A percentile compares a stretch with the other conserved stretches of the same genome.
Evolutionary conservation across 2,113 vertebrate species (phyloP).

Genomic region (Turnix velox): DNA sequence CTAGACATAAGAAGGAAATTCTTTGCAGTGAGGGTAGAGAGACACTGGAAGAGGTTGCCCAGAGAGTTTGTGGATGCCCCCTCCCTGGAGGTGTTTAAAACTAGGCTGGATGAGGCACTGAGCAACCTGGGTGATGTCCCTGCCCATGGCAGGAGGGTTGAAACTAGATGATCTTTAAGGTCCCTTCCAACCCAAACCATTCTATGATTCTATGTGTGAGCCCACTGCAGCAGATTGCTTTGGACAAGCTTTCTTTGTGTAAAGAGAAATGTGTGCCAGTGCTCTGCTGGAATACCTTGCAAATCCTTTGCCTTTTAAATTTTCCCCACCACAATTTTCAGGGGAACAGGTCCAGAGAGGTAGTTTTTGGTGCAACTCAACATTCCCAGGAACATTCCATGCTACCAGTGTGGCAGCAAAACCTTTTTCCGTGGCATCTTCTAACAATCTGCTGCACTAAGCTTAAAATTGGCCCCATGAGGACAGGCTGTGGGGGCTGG

Average conservation of each 20-base stretch:
- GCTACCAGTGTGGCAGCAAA: neutral
- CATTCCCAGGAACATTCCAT: accelerated
- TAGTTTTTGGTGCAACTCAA: neutral
- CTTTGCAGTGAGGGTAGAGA: too few species aligned
- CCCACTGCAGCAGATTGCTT: neutral
- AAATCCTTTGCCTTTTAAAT: neutral
- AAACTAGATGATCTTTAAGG: too few species aligned
- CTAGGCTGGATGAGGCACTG: too few species aligned
- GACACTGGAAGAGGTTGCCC: too few species aligned
- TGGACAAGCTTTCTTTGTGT: neutral
- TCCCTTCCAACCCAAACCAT: too few species aligned
- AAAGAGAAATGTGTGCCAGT: neutral
- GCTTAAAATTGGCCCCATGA: neutral
- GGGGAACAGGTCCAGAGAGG: neutral
- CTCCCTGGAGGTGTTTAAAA: too few species aligned
- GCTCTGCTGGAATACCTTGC: neutral
- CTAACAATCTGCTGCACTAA: neutral
- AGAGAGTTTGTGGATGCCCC: too few species aligned
- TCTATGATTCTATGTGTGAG: too few species aligned
- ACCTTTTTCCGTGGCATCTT: neutral
- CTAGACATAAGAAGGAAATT: too few species aligned
- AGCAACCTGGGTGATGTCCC: too few species aligned
- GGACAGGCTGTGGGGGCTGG: neutral
- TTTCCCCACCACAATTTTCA: accelerated
- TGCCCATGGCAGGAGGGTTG: too few species aligned